Evolutionary conservation across 1,140 invertebrate species (phyloP).

Genomic region (Grapholita molesta): DNA sequence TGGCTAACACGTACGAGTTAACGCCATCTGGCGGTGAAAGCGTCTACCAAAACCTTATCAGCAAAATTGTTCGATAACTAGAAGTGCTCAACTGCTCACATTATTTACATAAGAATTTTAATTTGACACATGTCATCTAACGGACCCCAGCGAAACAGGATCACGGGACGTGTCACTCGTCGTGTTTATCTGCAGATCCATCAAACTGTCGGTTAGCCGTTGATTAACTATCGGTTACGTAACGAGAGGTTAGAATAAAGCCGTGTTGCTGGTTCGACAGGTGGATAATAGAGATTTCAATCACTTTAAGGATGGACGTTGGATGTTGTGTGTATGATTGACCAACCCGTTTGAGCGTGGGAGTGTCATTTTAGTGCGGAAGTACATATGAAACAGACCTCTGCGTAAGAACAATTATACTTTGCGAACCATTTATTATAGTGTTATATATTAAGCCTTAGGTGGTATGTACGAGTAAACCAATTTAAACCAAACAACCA

Average conservation of each 20-base stretch:
- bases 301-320: background rate
- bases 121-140: conserved; percentile 33
- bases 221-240: conserved; percentile 39
- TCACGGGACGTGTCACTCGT: conserved; percentile 24
- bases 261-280: conserved; percentile 4
- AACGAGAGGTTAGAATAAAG: conserved; percentile 37
- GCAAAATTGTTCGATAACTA: background rate
- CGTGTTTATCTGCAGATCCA: conserved; percentile 33
- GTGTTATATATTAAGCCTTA: no score
- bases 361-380: background rate
- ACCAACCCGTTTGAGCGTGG: background rate
- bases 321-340: background rate
- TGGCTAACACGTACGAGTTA: no score
- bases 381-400: background rate
- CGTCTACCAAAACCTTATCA: background rate
- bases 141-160: conserved; percentile 26
- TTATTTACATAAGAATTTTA: conserved; percentile 35
- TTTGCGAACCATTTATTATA: no score
- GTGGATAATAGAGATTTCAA: conserved; percentile 10
- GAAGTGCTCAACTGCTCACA: background rate
- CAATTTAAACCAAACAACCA: no score
- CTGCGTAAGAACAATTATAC: no score
- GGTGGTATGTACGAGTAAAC: no score
- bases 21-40: background rate
- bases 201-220: conserved; percentile 39